A percentile compares a stretch with the other conserved stretches of the same genome.
phyloP scores from a whole-genome alignment of 2,797 vertebrate species.

The Sebastolobus alascanus region DNA sequence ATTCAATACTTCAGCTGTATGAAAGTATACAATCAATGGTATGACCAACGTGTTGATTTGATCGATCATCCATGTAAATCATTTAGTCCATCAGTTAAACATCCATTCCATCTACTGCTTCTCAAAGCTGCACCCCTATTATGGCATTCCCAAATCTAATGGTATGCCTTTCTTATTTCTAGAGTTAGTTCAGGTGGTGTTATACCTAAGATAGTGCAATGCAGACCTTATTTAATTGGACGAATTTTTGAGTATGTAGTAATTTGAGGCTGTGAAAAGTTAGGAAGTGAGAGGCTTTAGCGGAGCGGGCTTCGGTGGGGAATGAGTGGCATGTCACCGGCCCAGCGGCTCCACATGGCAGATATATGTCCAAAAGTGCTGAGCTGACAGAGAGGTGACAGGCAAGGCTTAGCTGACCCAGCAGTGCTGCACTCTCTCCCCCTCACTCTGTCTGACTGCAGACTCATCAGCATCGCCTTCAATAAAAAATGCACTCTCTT shows the following conservation, averaged over 20 bases:
- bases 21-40: neutral
- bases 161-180: neutral
- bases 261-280: constrained; percentile 15
- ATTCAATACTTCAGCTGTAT: neutral
- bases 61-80: no score
- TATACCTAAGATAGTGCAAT: neutral
- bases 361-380: constrained; percentile 85
- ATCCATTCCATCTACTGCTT: no score
- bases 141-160: no score
- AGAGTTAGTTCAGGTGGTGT: neutral
- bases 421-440: constrained; percentile 71
- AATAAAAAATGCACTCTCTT: constrained; percentile 42
- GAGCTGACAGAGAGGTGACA: constrained; percentile 83
- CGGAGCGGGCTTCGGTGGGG: constrained; percentile 20
- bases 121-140: no score
- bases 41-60: no score
- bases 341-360: constrained; percentile 62
- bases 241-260: neutral
- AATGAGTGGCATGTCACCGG: constrained; percentile 63
- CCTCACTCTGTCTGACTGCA: constrained; percentile 65
- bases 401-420: constrained; percentile 85
- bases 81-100: no score
- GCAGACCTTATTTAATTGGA: neutral
- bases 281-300: constrained; percentile 24
- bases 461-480: constrained; percentile 70